Evolutionary conservation across 2,888 invertebrate genomes (phyloP), one percentile per base, ranked within the genome.

Genomic region (Icerya purchasi): DNA sequence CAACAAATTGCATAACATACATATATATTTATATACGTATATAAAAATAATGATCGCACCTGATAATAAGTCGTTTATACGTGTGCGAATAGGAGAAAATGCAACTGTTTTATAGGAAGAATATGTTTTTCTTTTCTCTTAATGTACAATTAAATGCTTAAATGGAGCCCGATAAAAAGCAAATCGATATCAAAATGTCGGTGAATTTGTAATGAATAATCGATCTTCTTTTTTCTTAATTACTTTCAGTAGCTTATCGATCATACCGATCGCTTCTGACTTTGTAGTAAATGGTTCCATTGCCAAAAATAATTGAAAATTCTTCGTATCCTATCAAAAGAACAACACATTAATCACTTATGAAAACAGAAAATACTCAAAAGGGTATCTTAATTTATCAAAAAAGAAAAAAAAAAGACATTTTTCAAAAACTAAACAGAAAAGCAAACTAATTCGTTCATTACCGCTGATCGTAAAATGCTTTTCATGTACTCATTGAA

Each of bases 221-320:
- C 83, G 78, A 64, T 91, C 88, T 69, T 93, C 92, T 69, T 92
- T 88, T 65, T 84, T 87, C 69, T 93, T 91, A 64, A 96, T 88
- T 25, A 56, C 56, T 67, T 86, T 82, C 10, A 94, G 78, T 1
- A 97, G 76, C 70, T 86, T 87, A 69, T 89, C 87, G 14, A 94
- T 86, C 55, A 88, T 83, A 68, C 82, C 81, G 60, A 93, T 90
- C 0, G 90, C 87, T 65, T 80, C 79, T 23, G 81, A 80, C 69
- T 91, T 93, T 60, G 89, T 89, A 65, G 90, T 83, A 23, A 92
- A 73, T 0, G 94, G 88, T 67, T 93, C 93, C 68, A 96, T 89
- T 1, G 89, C 83, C 3, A 88, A 88, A 71, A 93, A 96, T 51
- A 97, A 73, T 72, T 96, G 94, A 71, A 94, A 94, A 21, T 86